These are phyloP conservation scores for Percina caprodes DNA, from an alignment of 2,113 vertebrate genomes.

Conservation along the genomic window DNA sequence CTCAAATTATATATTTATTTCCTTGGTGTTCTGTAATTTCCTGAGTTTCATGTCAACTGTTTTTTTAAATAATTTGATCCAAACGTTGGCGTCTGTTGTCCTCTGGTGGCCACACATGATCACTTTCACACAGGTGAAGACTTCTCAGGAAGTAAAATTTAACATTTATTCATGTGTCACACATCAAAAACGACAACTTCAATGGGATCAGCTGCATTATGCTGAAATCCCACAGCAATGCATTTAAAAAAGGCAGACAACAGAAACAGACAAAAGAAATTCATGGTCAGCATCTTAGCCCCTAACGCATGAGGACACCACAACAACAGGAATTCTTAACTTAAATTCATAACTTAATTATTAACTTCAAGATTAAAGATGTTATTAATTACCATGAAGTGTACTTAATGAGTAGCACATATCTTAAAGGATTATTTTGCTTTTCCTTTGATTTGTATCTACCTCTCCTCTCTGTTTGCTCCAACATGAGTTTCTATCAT, in stretches of 20 bases:
- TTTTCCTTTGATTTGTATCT: neutral
- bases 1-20: neutral
- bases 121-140: neutral
- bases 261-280: too few species aligned
- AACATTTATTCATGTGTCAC: neutral
- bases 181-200: neutral
- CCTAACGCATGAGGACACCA: neutral
- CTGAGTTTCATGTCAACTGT: neutral
- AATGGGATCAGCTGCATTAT: too few species aligned
- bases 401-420: neutral
- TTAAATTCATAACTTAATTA: too few species aligned
- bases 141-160: neutral
- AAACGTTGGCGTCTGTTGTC: constrained; percentile 19
- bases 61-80: neutral
- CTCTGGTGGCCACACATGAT: constrained; percentile 52
- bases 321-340: neutral
- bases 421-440: neutral
- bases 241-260: neutral
- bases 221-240: neutral
- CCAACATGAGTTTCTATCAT: neutral
- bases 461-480: neutral
- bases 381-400: neutral
- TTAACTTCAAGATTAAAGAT: neutral
- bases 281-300: neutral
- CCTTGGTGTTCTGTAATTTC: neutral